Evolutionary conservation across 2,113 vertebrate species (phyloP).

Genomic region (Catharus fuscescens): DNA sequence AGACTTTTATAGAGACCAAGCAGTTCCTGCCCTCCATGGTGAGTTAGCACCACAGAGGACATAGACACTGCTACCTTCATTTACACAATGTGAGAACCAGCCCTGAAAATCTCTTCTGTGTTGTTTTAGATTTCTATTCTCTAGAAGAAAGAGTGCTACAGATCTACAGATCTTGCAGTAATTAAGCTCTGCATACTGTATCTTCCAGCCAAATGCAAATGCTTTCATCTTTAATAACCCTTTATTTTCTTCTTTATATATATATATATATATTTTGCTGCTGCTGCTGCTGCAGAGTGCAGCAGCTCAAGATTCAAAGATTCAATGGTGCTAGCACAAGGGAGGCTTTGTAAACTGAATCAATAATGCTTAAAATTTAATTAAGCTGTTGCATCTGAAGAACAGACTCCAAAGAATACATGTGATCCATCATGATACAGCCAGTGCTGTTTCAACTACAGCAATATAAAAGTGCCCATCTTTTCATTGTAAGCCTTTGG

Average conservation of each 20-base stretch:
- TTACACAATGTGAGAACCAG: not conserved
- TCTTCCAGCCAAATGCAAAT: not conserved
- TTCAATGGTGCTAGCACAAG: not conserved
- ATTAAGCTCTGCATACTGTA: not conserved
- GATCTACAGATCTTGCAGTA: not conserved
- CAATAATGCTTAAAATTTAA: conserved; percentile 65
- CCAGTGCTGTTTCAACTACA: not conserved
- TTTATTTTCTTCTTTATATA: not conserved
- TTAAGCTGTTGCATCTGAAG: conserved; percentile 37
- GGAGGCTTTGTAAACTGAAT: conserved; percentile 24
- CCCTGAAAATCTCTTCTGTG: not conserved
- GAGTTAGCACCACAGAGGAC: not conserved
- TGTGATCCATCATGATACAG: conserved; percentile 26
- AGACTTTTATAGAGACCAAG: not conserved
- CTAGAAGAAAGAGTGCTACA: not conserved
- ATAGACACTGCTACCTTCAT: not conserved
- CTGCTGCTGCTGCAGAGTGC: not conserved
- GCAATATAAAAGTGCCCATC: not conserved
- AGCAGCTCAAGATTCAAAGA: not conserved
- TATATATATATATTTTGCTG: too few relatives aligned
- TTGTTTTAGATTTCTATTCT: not conserved
- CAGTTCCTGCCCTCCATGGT: not conserved
- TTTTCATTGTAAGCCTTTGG: conserved; percentile 9
- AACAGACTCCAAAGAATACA: conserved; percentile 9
- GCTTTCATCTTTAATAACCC: conserved; percentile 1